These are phyloP conservation scores for Staurois parvus DNA, from an alignment of 2,797 vertebrate species.

Conservation along the genomic window DNA sequence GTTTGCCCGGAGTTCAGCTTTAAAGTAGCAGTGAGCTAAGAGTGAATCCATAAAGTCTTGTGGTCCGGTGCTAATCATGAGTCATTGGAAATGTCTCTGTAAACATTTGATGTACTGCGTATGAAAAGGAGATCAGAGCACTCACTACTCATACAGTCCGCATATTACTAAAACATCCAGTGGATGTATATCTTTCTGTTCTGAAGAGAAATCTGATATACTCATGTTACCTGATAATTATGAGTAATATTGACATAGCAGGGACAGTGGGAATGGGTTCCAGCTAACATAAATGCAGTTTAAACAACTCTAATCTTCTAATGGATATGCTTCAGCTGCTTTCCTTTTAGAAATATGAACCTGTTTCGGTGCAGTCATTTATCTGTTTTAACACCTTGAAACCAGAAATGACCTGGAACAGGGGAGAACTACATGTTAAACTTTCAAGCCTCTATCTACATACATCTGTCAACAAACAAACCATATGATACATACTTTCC, in stretches of 20 bases:
- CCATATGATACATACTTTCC: constrained; percentile 22
- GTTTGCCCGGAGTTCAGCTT: not conserved
- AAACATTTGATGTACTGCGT: not conserved
- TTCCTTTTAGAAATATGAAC: constrained; percentile 26
- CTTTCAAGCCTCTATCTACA: constrained; percentile 28
- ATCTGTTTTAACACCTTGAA: constrained; percentile 49
- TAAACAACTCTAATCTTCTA: constrained; percentile 37
- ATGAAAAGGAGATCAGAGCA: not conserved
- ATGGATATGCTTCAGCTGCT: constrained; percentile 37
- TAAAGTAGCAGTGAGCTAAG: not conserved
- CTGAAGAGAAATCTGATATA: constrained; percentile 24
- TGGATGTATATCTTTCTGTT: not conserved
- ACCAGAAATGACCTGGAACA: constrained; percentile 36
- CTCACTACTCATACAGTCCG: not conserved
- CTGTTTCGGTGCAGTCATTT: constrained; percentile 23
- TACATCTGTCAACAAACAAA: constrained; percentile 38
- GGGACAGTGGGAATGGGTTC: constrained; percentile 31
- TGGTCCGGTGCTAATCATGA: not conserved
- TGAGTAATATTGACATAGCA: constrained; percentile 41
- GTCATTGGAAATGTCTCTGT: not conserved
- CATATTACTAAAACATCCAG: constrained; percentile 12
- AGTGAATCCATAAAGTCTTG: not conserved
- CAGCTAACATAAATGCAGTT: constrained; percentile 18
- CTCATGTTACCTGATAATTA: constrained; percentile 32
- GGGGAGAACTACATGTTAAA: constrained; percentile 30